Evolutionary conservation across 2,113 vertebrate species (phyloP), one percentile per base, ranked within the genome.

Genomic region (Lophotis ruficrista): DNA sequence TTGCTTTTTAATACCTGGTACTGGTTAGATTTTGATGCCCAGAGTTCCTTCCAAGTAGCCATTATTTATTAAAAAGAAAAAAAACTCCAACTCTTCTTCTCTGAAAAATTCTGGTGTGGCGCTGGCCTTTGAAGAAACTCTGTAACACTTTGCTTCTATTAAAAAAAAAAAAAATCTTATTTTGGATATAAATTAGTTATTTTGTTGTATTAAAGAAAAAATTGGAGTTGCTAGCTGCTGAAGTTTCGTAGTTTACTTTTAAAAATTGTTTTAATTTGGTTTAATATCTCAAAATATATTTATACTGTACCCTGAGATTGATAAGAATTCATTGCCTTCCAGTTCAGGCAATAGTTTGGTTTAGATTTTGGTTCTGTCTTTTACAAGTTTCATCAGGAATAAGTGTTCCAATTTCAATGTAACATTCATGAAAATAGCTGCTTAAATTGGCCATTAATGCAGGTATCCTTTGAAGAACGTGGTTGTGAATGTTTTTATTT

Each of bases 1-100:
- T 80, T 80, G 13, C 9, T 71, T 77, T 68, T 66, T 89, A 76
- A 62, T 92, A 20, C 48, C 83, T 89, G 54, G 33, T 91, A 72
- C 68, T 90, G 69, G 66, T 80, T 96, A 54, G 58, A 33, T 60
- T 82, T 97, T 96, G 81, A 69, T 97, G 92, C 69, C 20, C 23
- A 38, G 65, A 60, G 21, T 94, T 96, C 68, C 47, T 93, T 90
- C 79, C 71, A 91, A 86, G 86, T 87, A 73, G 47, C 27, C 35
- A 73, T 94, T 93, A 58, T 85, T 80, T 72, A 62, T 65, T 84
- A 76, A 33, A 25, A 47, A 65, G 22, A 71, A 83, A 91, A 48
- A 81, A 83, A 70, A 61, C 21, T 86, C 33, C 14, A 50, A 33
- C n/a, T 89, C 53, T 84, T 15, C 57, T 91, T 66, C 10, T 66